Base-by-base conservation (phyloP, 1,140 invertebrate species). In the Halictus rubicundus region DNA sequence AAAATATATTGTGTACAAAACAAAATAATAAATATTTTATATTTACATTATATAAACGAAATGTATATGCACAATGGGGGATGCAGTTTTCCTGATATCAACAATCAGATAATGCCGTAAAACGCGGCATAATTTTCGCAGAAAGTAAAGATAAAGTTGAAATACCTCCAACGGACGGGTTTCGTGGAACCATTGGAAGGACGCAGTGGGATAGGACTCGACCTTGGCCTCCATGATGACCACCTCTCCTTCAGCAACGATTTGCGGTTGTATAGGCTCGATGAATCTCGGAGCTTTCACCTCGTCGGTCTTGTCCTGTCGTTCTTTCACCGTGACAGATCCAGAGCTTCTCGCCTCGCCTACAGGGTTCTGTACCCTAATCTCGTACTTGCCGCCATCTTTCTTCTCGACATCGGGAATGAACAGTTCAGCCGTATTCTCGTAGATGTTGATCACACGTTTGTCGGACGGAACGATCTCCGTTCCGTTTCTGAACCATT, bases 401-500 rank as follows among this genome's bases (percentile, higher is more conserved):
- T 96, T 96, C 87, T 96, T 96, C 32, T 94, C 95, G 82, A 95
- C 93, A 80, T 96, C 95, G 16, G 94, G 92, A 77, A 98, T 95
- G 84, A 91, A 94, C 5, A 99, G 93, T 73, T 92, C 95, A 21
- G 95, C 96, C 87, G 91, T 96, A 80, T 93, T 95, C 61, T 96
- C 95, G 61, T 95, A 94, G n/a, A 94, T 95, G 63, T 93, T 92
- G 49, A 97, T 95, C 49, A 94, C 90, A 80, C 94, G 95, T 82
- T 96, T 95, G 76, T 96, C 95, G 78, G 95, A 94, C 76, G 95
- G 90, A 82, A 94, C 91, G 32, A 99, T 94, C 89, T 96, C 95
- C 83, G 96, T 95, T 54, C 96, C 97, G 92, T 99, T 98, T 85
- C 96, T 96, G 85, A 95, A 96, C 98, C 98, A 99, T 88, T 95